Percentiles rank a stretch among this genome's conserved stretches.
phyloP scores from a whole-genome alignment of 2,888 invertebrate species.

The Machimus rusticus region DNA sequence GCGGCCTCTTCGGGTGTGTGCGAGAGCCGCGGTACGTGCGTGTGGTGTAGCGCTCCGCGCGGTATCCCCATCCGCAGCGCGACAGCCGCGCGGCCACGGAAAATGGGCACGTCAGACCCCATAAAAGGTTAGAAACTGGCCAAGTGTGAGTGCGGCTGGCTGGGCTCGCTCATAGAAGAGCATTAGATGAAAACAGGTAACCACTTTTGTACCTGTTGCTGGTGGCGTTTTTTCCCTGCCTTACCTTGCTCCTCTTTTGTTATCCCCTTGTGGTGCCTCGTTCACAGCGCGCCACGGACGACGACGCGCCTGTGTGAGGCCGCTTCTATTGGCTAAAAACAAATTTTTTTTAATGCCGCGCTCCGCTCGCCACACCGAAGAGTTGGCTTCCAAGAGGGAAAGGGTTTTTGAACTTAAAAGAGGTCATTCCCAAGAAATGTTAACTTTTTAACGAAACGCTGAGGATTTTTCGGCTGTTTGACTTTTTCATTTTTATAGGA shows the following conservation, averaged over 20 bases:
- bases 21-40: background rate
- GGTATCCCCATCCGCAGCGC: constrained; percentile 28
- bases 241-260: constrained; percentile 39
- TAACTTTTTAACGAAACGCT: constrained; percentile 26
- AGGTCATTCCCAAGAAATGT: constrained; percentile 39
- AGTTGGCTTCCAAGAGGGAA: constrained; percentile 37
- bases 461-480: constrained; percentile 28
- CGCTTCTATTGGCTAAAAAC: constrained; percentile 25
- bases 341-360: constrained; percentile 7
- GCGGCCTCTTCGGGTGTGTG: background rate
- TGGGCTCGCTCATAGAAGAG: constrained; percentile 3
- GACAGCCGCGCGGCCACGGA: background rate
- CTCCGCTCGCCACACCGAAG: background rate
- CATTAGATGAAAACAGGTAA: constrained; percentile 39
- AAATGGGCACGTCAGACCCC: constrained; percentile 33
- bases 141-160: background rate
- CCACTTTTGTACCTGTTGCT: constrained; percentile 40
- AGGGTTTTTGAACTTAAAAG: constrained; percentile 42
- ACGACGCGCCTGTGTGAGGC: constrained; percentile 14
- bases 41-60: background rate
- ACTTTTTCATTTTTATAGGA: constrained; percentile 20
- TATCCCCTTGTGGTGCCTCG: constrained; percentile 28
- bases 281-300: background rate
- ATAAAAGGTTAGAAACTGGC: constrained; percentile 38
- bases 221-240: constrained; percentile 40